Evolutionary conservation across 2,797 vertebrate species (phyloP).

Genomic region (Gadopsis marmoratus): DNA sequence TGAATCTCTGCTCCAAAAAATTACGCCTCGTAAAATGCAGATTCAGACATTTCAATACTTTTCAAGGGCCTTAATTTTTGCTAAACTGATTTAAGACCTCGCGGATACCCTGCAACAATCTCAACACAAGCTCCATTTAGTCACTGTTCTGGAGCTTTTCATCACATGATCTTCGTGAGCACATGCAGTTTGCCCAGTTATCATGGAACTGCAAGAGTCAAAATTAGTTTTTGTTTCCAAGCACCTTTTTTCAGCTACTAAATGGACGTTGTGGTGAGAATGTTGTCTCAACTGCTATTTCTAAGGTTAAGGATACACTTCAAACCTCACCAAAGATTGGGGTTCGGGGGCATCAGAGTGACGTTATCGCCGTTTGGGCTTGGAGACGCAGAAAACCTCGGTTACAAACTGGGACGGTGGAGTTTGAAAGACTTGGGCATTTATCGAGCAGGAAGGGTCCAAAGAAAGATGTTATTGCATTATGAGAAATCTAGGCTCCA

Average conservation of each 20-base stretch:
- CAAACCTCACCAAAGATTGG: background rate
- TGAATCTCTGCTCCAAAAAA: too few relatives aligned
- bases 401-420: too few relatives aligned
- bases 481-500: background rate
- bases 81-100: too few relatives aligned
- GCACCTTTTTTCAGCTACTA: background rate
- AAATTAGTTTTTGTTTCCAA: background rate
- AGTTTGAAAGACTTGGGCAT: background rate
- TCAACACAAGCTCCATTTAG: background rate
- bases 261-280: background rate
- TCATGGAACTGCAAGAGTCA: background rate
- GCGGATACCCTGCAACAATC: background rate
- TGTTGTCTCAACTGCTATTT: background rate
- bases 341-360: background rate
- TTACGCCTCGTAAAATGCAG: too few relatives aligned
- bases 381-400: background rate
- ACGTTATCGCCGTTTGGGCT: background rate
- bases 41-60: too few relatives aligned
- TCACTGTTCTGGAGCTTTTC: background rate
- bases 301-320: background rate
- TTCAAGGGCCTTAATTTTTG: too few relatives aligned
- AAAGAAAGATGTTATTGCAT: background rate
- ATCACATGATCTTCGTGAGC: background rate
- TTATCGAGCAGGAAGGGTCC: background rate
- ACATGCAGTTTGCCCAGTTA: background rate